Percentiles rank a stretch among this genome's conserved stretches.
Conservation (phyloP, 2,888 invertebrate genomes). For the Tinea pellionella region DNA sequence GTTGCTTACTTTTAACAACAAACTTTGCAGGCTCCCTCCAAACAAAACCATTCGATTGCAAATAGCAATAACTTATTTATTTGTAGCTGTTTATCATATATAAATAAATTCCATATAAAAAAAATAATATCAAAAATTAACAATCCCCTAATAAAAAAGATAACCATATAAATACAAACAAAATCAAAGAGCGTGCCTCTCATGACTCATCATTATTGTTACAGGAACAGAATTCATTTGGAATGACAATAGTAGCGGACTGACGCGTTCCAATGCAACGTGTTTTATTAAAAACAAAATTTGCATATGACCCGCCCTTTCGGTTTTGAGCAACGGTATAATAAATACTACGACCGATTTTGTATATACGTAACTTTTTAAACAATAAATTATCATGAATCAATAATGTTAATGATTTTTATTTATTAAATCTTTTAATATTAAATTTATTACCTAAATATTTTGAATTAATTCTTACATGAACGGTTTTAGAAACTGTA, state of each 20-base stretch:
- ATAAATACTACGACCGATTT: background rate
- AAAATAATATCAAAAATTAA: background rate
- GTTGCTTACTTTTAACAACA: no score
- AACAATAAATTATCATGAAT: background rate
- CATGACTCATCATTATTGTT: constrained; percentile 34
- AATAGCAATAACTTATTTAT: no score
- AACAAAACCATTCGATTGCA: no score
- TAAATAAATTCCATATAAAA: no score
- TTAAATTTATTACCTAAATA: no score
- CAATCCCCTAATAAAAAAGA: background rate
- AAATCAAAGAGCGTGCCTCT: constrained; percentile 17
- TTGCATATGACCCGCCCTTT: constrained; percentile 32
- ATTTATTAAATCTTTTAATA: no score
- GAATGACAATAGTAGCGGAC: constrained; percentile 35
- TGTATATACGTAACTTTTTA: background rate
- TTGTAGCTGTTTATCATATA: no score
- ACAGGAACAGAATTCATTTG: constrained; percentile 29
- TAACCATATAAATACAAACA: constrained; percentile 12
- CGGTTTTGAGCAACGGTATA: background rate
- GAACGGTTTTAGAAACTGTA: no score
- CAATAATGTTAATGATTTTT: background rate
- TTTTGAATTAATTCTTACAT: no score
- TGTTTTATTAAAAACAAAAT: constrained; percentile 23
- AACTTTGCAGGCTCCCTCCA: no score
- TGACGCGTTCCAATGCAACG: constrained; percentile 24